These are phyloP conservation scores for Tragopan temminckii DNA, from an alignment of 2,797 vertebrate species.

Conservation along the genomic window DNA sequence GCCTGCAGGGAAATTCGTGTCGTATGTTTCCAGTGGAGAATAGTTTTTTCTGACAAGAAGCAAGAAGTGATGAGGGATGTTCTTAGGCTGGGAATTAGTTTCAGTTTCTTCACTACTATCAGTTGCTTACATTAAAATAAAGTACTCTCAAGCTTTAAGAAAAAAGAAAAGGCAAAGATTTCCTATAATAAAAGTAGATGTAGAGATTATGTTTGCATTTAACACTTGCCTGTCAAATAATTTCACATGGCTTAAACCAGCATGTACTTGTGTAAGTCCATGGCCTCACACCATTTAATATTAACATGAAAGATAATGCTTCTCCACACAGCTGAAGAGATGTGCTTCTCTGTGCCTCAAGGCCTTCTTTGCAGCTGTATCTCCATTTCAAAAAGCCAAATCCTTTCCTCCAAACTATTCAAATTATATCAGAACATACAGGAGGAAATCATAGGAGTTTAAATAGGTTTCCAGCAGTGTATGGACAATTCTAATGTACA, in stretches of 20 bases:
- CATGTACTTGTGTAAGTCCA: neutral
- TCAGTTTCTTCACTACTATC: conserved; percentile 32
- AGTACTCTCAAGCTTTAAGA: conserved; percentile 4
- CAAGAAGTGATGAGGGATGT: conserved; percentile 64
- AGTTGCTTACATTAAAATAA: conserved; percentile 38
- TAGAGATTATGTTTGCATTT: neutral
- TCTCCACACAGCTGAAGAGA: neutral
- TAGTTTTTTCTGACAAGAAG: conserved; percentile 72
- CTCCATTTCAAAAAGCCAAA: neutral
- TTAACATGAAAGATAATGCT: neutral
- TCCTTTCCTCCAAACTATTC: neutral
- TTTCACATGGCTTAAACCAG: neutral
- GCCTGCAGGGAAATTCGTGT: conserved; percentile 69
- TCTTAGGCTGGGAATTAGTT: conserved; percentile 54
- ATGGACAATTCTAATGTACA: neutral
- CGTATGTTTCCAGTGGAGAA: conserved; percentile 48
- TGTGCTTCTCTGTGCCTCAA: neutral
- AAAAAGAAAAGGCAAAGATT: neutral
- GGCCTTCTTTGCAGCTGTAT: neutral
- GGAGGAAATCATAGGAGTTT: neutral
- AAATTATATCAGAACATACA: neutral
- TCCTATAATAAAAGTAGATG: neutral
- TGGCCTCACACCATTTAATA: neutral
- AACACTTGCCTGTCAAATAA: neutral
- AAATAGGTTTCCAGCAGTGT: neutral